These are phyloP conservation scores for Harpegnathos saltator DNA, from an alignment of 1,140 invertebrate species.

Conservation along the genomic window DNA sequence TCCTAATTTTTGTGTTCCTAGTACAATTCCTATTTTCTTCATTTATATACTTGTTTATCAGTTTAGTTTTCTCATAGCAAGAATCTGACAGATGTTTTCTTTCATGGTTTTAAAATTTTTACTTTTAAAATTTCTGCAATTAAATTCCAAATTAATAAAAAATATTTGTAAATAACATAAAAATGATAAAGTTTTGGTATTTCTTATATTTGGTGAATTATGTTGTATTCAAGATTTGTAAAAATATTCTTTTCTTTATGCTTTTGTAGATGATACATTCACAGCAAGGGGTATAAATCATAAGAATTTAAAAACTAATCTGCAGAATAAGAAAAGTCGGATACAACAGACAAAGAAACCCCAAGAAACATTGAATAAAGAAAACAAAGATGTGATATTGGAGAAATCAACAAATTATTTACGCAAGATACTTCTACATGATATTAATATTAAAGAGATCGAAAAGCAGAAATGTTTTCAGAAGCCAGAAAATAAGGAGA, in stretches of 20 bases:
- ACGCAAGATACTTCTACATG: constrained; percentile 80
- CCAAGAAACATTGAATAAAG: constrained; percentile 82
- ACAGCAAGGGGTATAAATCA: constrained; percentile 76
- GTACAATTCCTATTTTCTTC: constrained; percentile 39
- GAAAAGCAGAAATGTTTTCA: constrained; percentile 73
- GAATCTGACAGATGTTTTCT: not conserved
- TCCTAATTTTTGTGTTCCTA: constrained; percentile 39
- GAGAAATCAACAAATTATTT: constrained; percentile 82
- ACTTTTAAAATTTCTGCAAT: not conserved
- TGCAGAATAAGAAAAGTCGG: constrained; percentile 71
- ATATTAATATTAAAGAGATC: constrained; percentile 77
- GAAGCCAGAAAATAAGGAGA: constrained; percentile 69
- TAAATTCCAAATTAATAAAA: too few species aligned
- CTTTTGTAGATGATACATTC: constrained; percentile 78
- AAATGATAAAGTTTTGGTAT: not conserved
- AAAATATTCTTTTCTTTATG: constrained; percentile 49
- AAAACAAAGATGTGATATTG: constrained; percentile 80
- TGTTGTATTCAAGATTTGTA: constrained; percentile 29
- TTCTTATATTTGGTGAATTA: constrained; percentile 7
- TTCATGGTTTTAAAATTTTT: too few species aligned
- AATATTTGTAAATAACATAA: too few species aligned
- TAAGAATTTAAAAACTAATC: constrained; percentile 76
- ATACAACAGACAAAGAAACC: constrained; percentile 78
- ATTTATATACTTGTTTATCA: constrained; percentile 47
- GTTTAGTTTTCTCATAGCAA: not conserved